These are phyloP conservation scores for Tethea ocularis DNA, from an alignment of 2,888 invertebrate species.

Conservation along the genomic window DNA sequence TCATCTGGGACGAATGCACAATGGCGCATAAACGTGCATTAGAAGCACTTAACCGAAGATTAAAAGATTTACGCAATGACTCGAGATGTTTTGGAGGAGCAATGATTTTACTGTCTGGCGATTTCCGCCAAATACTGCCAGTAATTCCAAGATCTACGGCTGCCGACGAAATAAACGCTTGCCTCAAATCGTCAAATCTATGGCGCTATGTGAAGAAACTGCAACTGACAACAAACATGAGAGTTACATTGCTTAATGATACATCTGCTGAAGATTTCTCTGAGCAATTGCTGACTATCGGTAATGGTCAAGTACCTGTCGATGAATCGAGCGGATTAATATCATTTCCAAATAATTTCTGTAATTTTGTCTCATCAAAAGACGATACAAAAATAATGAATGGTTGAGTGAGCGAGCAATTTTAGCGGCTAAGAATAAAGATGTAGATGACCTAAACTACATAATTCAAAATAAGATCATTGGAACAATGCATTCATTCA, in stretches of 20 bases:
- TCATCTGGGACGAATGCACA: slow-evolving; percentile 31
- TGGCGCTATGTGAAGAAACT: slow-evolving; percentile 29
- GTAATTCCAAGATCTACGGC: slow-evolving; percentile 31
- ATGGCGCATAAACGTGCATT: slow-evolving; percentile 24
- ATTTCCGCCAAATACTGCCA: slow-evolving; percentile 29
- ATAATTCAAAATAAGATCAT: no score
- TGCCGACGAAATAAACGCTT: slow-evolving; percentile 35
- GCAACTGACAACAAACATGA: slow-evolving; percentile 23
- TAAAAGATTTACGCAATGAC: slow-evolving; percentile 28
- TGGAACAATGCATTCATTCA: no score
- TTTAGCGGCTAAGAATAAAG: no score
- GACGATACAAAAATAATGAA: no score
- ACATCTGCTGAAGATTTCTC: no score
- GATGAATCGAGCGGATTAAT: no score
- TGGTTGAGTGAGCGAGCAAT: no score
- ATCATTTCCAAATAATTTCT: no score
- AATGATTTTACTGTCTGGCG: background rate
- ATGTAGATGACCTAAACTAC: no score
- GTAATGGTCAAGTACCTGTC: no score
- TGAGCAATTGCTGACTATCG: no score
- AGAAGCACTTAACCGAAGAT: slow-evolving; percentile 22
- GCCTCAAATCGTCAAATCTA: slow-evolving; percentile 29
- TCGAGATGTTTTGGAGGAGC: slow-evolving; percentile 10
- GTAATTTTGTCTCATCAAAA: no score
- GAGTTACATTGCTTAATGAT: slow-evolving; percentile 10